A percentile compares a stretch with the other conserved stretches of the same genome.
Evolutionary conservation across 2,113 vertebrate species (phyloP).

Genomic region (Oryzias javanicus): DNA sequence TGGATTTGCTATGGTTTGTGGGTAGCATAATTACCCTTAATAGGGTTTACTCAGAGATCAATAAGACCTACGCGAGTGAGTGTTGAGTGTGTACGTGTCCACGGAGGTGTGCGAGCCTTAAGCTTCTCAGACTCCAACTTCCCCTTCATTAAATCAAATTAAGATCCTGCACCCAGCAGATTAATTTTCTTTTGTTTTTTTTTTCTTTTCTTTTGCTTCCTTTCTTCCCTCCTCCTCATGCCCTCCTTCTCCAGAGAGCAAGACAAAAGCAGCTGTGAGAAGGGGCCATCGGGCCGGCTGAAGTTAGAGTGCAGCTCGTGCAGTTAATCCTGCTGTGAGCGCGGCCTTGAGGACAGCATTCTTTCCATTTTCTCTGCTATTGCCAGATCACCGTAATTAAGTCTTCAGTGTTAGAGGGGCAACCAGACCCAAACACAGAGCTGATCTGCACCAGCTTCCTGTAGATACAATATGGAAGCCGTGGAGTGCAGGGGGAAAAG

Average conservation of each 20-base stretch:
- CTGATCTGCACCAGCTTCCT: slow-evolving; percentile 58
- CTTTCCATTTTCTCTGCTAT: slow-evolving; percentile 72
- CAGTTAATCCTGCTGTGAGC: slow-evolving; percentile 74
- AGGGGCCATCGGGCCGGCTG: slow-evolving; percentile 43
- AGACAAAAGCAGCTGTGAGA: slow-evolving; percentile 72
- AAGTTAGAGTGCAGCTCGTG: slow-evolving; percentile 73
- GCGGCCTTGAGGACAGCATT: slow-evolving; percentile 73
- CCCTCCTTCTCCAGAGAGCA: slow-evolving; percentile 41
- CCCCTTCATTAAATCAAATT: slow-evolving; percentile 77
- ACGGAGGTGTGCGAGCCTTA: slow-evolving; percentile 53
- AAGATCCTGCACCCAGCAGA: slow-evolving; percentile 75
- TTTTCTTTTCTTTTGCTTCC: slow-evolving; percentile 44
- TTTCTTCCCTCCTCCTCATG: slow-evolving; percentile 34
- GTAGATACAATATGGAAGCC: slow-evolving; percentile 42
- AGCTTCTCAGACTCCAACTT: slow-evolving; percentile 61
- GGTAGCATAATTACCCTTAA: slow-evolving; percentile 72
- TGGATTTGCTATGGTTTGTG: slow-evolving; percentile 67
- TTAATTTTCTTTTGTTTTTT: slow-evolving; percentile 66
- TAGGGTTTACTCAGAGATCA: slow-evolving; percentile 74
- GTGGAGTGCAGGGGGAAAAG: too few species aligned
- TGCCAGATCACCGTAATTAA: slow-evolving; percentile 78
- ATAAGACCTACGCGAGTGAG: slow-evolving; percentile 62
- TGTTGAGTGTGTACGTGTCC: slow-evolving; percentile 49
- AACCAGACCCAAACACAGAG: slow-evolving; percentile 39
- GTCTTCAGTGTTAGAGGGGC: slow-evolving; percentile 58